These are phyloP conservation scores for Antheraea pernyi DNA, from an alignment of 1,140 invertebrate genomes.

Conservation along the genomic window DNA sequence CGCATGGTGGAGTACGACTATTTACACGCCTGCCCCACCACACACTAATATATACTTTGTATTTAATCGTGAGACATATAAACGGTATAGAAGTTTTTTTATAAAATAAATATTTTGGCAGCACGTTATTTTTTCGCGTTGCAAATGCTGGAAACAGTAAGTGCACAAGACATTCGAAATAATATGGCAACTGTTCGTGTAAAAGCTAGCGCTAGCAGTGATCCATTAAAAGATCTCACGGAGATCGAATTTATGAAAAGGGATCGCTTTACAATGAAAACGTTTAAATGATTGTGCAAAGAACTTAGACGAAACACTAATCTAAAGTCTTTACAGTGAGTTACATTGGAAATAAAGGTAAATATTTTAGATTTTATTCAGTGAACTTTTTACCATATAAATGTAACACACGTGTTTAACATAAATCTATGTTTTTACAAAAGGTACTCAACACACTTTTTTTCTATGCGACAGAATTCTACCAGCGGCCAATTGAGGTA, in stretches of 20 bases:
- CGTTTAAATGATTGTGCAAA: constrained; percentile 6
- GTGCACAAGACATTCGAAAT: not conserved
- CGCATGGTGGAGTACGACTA: too few relatives aligned
- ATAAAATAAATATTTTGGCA: not conserved
- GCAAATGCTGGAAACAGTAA: not conserved
- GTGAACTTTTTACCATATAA: too few relatives aligned
- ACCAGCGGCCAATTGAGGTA: constrained; percentile 18
- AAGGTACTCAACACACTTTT: constrained; percentile 20
- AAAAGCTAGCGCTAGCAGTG: not conserved
- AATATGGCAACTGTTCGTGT: not conserved
- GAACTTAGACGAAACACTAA: not conserved
- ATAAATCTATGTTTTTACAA: constrained; percentile 13
- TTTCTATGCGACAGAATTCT: constrained; percentile 22
- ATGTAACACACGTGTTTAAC: not conserved
- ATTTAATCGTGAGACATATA: too few relatives aligned
- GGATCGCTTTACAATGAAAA: constrained; percentile 1
- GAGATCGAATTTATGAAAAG: constrained; percentile 12
- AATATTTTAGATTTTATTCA: not conserved
- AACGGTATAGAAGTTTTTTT: too few relatives aligned
- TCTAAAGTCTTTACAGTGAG: constrained; percentile 18
- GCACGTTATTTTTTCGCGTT: not conserved
- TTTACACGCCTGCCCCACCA: too few relatives aligned
- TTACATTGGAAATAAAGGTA: constrained; percentile 15
- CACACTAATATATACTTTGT: too few relatives aligned
- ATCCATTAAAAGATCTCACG: constrained; percentile 4